A percentile compares a stretch with the other conserved stretches of the same genome.
Evolutionary conservation across 2,113 vertebrate species (phyloP).

Genomic region (Ptilonorhynchus violaceus): DNA sequence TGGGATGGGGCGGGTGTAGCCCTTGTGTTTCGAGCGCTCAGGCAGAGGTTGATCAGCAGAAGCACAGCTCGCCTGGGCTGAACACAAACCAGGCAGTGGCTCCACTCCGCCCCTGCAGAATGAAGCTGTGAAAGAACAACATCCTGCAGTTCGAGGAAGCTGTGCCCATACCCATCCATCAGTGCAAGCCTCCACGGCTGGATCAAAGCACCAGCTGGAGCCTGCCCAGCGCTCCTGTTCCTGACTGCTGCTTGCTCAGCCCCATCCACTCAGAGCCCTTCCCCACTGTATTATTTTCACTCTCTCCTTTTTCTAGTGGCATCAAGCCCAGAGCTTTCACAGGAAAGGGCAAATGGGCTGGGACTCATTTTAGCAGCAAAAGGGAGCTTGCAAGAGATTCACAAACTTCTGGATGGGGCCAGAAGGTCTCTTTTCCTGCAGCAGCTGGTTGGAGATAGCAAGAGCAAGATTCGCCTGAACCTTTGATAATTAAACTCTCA

Average conservation of each 20-base stretch:
- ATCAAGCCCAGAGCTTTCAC: conserved; percentile 15
- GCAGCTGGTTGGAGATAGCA: conserved; percentile 60
- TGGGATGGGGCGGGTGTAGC: not conserved
- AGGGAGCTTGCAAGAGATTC: conserved; percentile 30
- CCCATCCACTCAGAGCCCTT: not conserved
- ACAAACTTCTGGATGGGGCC: conserved; percentile 55
- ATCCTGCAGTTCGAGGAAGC: not conserved
- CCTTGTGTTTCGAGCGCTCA: rapidly evolving
- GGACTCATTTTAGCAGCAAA: conserved; percentile 43
- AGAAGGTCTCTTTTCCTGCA: conserved; percentile 59
- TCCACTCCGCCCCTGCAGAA: not conserved
- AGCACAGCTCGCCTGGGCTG: not conserved
- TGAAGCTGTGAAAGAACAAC: not conserved
- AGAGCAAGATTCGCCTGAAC: conserved; percentile 55
- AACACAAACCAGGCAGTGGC: not conserved
- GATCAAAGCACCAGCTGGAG: conserved; percentile 13
- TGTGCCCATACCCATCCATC: not conserved
- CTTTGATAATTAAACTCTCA: conserved; percentile 66
- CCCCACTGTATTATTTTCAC: conserved; percentile 1
- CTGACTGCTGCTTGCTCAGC: not conserved
- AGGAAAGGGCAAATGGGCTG: conserved; percentile 12
- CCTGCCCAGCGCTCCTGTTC: not conserved
- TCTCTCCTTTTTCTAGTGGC: not conserved
- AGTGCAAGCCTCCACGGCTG: not conserved
- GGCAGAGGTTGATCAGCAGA: not conserved